phyloP scores from a whole-genome alignment of 2,888 invertebrate genomes.

The Dasysyrphus albostriatus region DNA sequence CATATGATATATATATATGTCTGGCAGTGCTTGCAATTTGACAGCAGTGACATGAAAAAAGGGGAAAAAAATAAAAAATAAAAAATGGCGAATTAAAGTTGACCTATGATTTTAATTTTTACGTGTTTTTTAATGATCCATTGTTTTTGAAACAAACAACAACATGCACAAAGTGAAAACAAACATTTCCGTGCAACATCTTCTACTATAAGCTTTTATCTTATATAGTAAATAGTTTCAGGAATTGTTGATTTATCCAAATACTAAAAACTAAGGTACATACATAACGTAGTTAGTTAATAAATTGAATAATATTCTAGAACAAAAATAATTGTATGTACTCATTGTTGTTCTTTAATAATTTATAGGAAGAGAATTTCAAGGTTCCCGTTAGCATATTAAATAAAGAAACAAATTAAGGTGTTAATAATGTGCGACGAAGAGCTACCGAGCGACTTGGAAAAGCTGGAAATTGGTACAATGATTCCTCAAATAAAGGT shows the following conservation, averaged over 20 bases:
- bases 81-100: constrained; percentile 70
- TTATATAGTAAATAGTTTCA: not conserved
- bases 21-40: constrained; percentile 34
- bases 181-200: constrained; percentile 54
- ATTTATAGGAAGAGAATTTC: constrained; percentile 24
- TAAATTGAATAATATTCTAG: constrained; percentile 13
- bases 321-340: constrained; percentile 13
- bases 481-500: constrained; percentile 79
- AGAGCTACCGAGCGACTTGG: constrained; percentile 84
- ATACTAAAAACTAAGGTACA: constrained; percentile 21
- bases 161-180: constrained; percentile 66
- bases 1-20: too few species aligned
- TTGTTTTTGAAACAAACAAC: constrained; percentile 69
- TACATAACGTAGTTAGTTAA: not conserved
- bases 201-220: constrained; percentile 35
- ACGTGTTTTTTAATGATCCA: constrained; percentile 68
- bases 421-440: constrained; percentile 81
- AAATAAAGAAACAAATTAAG: not conserved
- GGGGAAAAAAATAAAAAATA: constrained; percentile 45
- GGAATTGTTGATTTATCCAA: not conserved
- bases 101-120: constrained; percentile 63
- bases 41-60: constrained; percentile 53
- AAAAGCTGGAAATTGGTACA: constrained; percentile 86
- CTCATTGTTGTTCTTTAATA: not conserved
- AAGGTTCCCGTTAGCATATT: constrained; percentile 1